A percentile compares a stretch with the other conserved stretches of the same genome.
Conservation (phyloP, 2,113 vertebrate genomes). For the Triplophysa rosa region DNA sequence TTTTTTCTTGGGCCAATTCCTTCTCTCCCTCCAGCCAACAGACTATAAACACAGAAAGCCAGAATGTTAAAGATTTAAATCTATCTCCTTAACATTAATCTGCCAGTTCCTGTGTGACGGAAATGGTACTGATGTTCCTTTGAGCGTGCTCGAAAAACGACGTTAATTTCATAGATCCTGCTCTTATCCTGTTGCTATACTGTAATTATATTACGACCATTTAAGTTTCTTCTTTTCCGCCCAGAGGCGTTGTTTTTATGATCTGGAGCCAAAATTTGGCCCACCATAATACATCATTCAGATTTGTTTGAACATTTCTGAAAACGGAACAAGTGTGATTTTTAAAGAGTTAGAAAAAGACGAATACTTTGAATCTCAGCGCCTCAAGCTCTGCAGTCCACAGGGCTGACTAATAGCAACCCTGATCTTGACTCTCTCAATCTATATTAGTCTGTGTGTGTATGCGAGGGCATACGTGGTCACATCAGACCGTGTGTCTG, state of each 20-base stretch:
- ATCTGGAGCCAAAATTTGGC: conserved; percentile 63
- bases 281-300: conserved; percentile 67
- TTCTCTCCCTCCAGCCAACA: conserved; percentile 41
- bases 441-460: conserved; percentile 10
- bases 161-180: conserved; percentile 71
- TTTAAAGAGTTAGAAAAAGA: conserved; percentile 49
- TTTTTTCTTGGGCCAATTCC: conserved; percentile 38
- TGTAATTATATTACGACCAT: conserved; percentile 73
- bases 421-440: background rate
- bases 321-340: conserved; percentile 59
- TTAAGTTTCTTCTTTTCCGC: conserved; percentile 66
- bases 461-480: conserved; percentile 3
- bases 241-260: conserved; percentile 59
- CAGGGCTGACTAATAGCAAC: conserved; percentile 34
- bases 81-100: conserved; percentile 65
- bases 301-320: conserved; percentile 68
- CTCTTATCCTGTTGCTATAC: conserved; percentile 67
- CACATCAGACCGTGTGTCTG: conserved; percentile 31
- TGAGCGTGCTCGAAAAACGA: conserved; percentile 69
- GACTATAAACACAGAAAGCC: conserved; percentile 45
- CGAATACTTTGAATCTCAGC: conserved; percentile 55
- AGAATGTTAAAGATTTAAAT: conserved; percentile 70
- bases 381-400: conserved; percentile 43
- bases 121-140: conserved; percentile 68
- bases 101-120: conserved; percentile 70